Evolutionary conservation across 2,113 vertebrate genomes (phyloP), one percentile per base, ranked within the genome.

Genomic region (Bufo bufo): DNA sequence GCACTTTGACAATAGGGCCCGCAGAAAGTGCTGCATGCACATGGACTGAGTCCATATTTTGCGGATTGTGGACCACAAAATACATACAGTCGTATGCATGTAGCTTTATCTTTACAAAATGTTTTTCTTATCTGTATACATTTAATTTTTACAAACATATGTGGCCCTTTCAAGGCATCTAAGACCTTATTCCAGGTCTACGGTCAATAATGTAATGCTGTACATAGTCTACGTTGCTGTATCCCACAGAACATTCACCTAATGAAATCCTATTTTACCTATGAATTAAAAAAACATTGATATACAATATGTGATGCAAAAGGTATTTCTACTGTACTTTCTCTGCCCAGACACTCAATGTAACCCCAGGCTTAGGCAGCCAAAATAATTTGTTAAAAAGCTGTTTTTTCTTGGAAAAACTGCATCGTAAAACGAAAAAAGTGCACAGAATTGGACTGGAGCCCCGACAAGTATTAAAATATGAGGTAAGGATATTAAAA

Each of bases 381-480:
- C 82, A 84, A 84, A 50, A 69, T 65, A 71, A 84, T 84, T 84
- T 84, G 82, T 84, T 84, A 71, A 84, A 84, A 84, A 71, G 82
- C 14, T 47, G 23, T 84, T 84, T 84, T 84, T 71, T 66, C 61
- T 84, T 84, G 82, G 63, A 84, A 71, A 71, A 71, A 84, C 82
- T 84, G 52, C 82, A 69, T 69, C 61, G 47, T 71, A 69, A 71
- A 84, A 84, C 17, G n/a, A 71, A 19, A 80, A 82, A 83, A 69
- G 47, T 16, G 63, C 12, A 17, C 13, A 33, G 82, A 71, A 52
- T 69, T 84, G 82, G 82, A 69, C n/a, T 54, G 47, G 14, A 52
- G 63, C 82, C 82, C 71, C n/a, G 82, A 84, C 65, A 43, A 71
- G 63, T 49, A 84, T 84, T 84, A 71, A 84, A 69, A 71, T 69